Evolutionary conservation across 2,888 invertebrate genomes (phyloP).

Genomic region (Plebejus melissa): DNA sequence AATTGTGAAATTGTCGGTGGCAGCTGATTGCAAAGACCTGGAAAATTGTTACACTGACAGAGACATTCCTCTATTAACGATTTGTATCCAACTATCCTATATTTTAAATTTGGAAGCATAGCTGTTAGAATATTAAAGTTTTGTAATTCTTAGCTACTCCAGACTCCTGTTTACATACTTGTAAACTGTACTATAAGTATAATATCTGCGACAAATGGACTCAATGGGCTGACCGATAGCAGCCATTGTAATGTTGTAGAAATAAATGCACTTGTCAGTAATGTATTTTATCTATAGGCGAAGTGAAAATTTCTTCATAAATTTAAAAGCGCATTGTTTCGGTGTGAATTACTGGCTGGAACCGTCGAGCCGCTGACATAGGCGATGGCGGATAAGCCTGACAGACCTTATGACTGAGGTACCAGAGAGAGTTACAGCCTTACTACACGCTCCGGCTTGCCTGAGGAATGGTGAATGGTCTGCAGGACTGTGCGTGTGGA

Average conservation of each 20-base stretch:
- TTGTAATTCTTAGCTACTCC: background rate
- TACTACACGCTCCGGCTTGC: background rate
- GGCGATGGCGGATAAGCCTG: conserved; percentile 65
- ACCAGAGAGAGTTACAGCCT: background rate
- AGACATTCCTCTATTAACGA: too few relatives aligned
- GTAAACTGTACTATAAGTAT: background rate
- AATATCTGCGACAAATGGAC: background rate
- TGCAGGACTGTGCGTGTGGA: background rate
- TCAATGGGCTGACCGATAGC: background rate
- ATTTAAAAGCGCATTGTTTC: conserved; percentile 72
- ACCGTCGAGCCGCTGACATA: conserved; percentile 55
- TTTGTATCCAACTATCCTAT: background rate
- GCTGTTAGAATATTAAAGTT: background rate
- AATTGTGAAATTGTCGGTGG: background rate
- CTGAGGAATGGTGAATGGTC: background rate
- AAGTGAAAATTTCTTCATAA: conserved; percentile 49
- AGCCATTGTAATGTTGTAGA: conserved; percentile 18
- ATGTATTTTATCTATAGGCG: conserved; percentile 30
- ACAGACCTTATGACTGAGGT: conserved; percentile 21
- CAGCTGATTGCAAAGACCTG: background rate
- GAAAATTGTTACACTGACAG: background rate
- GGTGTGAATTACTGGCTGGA: conserved; percentile 66
- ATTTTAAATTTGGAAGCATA: background rate
- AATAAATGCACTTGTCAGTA: conserved; percentile 22
- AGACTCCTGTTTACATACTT: background rate